Conservation (phyloP, 1,140 invertebrate species). For the Lethocerus indicus region DNA sequence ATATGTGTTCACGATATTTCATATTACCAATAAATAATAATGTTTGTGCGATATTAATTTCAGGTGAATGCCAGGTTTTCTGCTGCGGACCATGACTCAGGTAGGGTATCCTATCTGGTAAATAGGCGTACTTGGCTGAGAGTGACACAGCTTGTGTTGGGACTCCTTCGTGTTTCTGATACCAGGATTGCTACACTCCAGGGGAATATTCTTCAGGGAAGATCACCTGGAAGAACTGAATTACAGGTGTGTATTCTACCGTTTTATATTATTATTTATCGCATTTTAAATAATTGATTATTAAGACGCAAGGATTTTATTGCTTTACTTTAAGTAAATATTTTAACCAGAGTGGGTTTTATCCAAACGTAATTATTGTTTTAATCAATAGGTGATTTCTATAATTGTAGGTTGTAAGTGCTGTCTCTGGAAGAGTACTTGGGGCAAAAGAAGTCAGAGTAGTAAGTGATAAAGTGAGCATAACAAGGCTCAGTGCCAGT, state of each 20-base stretch:
- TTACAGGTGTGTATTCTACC: conserved; percentile 51
- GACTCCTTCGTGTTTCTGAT: conserved; percentile 71
- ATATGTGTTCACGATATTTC: no score
- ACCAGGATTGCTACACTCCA: conserved; percentile 68
- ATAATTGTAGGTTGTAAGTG: conserved; percentile 53
- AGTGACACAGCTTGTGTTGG: conserved; percentile 78
- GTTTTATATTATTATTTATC: neutral
- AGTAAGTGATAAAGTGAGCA: conserved; percentile 74
- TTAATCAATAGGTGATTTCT: neutral
- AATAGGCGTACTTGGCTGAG: conserved; percentile 71
- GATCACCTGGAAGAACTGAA: conserved; percentile 76
- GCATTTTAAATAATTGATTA: neutral
- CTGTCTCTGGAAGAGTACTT: conserved; percentile 78
- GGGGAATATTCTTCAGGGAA: conserved; percentile 65
- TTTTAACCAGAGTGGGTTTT: no score
- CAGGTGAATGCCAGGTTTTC: conserved; percentile 70
- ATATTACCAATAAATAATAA: no score
- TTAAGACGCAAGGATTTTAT: neutral
- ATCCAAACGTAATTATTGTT: neutral
- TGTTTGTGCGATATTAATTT: conserved; percentile 9
- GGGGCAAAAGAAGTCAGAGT: conserved; percentile 82
- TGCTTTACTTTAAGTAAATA: neutral
- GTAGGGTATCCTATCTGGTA: conserved; percentile 74
- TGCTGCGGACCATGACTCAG: conserved; percentile 79
- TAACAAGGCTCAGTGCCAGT: conserved; percentile 63